phyloP scores from a whole-genome alignment of 2,113 vertebrate species.

The Uropsilus gracilis region DNA sequence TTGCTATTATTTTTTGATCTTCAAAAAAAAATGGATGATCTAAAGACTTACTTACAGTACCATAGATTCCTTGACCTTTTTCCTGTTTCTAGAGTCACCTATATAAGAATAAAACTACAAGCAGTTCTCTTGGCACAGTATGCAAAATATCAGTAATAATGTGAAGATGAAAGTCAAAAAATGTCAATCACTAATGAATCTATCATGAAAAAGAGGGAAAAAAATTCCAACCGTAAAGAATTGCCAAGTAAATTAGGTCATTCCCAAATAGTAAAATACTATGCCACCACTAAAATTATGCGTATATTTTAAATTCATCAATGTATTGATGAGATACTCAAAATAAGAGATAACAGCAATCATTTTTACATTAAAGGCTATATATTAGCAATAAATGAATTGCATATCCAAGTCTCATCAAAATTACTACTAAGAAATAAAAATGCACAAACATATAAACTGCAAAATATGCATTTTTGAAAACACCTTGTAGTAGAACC shows the following conservation, averaged over 20 bases:
- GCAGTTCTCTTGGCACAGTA: neutral
- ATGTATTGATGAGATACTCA: neutral
- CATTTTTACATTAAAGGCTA: neutral
- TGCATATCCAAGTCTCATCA: neutral
- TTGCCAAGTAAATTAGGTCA: neutral
- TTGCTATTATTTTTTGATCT: slow-evolving; percentile 62
- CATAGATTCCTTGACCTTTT: neutral
- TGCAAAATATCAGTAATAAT: neutral
- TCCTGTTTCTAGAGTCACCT: slow-evolving; percentile 42
- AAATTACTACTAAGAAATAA: neutral
- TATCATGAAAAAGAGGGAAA: neutral
- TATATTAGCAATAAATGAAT: neutral
- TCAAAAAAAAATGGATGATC: slow-evolving; percentile 46
- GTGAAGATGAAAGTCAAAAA: slow-evolving; percentile 26
- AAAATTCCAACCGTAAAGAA: neutral
- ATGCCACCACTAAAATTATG: neutral
- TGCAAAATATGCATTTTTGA: neutral
- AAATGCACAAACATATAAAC: neutral
- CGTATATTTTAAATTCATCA: neutral
- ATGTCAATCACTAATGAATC: slow-evolving; percentile 20
- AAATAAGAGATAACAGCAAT: neutral
- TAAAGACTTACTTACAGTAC: slow-evolving; percentile 38
- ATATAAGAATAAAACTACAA: neutral
- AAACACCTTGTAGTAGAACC: neutral
- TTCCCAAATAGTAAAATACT: neutral